Base-by-base conservation (phyloP, 2,797 vertebrate genomes). In the Catostomus latipinnis region DNA sequence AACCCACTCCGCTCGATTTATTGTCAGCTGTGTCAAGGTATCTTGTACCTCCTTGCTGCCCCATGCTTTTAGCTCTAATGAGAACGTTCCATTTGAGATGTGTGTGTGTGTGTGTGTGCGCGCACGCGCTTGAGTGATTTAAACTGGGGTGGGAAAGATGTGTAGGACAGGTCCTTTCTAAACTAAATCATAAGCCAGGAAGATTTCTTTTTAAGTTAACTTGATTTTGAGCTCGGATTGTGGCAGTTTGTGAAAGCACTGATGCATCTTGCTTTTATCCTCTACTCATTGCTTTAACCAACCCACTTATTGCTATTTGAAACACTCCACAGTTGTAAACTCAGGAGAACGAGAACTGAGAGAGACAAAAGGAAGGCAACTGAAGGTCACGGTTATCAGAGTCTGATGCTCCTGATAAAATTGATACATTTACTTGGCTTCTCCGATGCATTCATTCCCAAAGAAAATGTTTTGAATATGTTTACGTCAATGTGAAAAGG, bases 31-130 rank as follows among this genome's bases (percentile, higher is more conserved):
- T 87, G 88, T 88, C 86, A 88, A 86, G 83, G 82, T 86, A 84
- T 76, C 58, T 76, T 66, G 77, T 83, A 81, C 78, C 76, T 86
- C 81, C 78, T 80, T 49, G 75, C 43, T 78, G 88, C 88, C 87
- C 74, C 76, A 86, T 71, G 91, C 93, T 92, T 94, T 94, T 94
- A 93, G 85, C 86, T 80, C 88, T 90, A 90, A 92, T 90, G 91
- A 93, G 88, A 91, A 88, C n/a, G 14, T 81, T 81, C 78, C 34
- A 54, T 9, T 45, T 68, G 71, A 62, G 56, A 76, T 22, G 43
- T 34, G 34, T 34, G 34, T 22, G 22, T 2, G 22, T 56, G 53
- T 72, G 71, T 67, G 73, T 46, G 63, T 52, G 71, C 22, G 71
- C 52, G 65, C 46, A 11, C 68, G 65, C 73, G 50, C 43, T 6